phyloP scores from a whole-genome alignment of 2,113 vertebrate species.

The Lophura nycthemera region DNA sequence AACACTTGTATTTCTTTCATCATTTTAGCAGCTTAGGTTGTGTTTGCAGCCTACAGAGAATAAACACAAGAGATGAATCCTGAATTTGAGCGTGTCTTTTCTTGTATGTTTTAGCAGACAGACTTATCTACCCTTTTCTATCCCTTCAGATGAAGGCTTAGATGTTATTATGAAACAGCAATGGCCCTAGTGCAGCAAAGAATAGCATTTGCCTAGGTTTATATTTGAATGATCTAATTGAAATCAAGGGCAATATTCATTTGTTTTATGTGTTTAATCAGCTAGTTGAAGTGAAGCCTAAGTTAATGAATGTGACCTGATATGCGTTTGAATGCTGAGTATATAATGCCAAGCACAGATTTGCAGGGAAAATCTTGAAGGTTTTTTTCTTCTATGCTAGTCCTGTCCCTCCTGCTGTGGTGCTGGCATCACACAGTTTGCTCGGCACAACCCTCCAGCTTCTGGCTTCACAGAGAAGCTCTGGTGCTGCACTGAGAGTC shows the following conservation, averaged over 20 bases:
- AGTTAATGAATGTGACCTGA: constrained; percentile 57
- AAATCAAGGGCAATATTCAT: constrained; percentile 61
- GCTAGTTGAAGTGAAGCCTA: constrained; percentile 54
- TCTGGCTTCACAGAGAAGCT: not conserved
- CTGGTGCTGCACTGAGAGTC: not conserved
- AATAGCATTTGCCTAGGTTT: constrained; percentile 43
- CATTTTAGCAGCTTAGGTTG: not conserved
- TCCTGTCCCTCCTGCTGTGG: not conserved
- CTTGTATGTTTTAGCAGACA: not conserved
- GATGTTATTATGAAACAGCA: constrained; percentile 2
- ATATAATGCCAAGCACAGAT: constrained; percentile 19
- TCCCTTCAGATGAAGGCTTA: not conserved
- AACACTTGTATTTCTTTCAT: not conserved
- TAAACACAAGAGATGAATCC: not conserved
- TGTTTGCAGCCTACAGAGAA: not conserved
- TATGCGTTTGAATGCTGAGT: constrained; percentile 21
- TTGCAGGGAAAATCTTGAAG: not conserved
- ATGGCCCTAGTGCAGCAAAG: not conserved
- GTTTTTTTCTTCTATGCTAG: constrained; percentile 24
- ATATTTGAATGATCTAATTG: constrained; percentile 47
- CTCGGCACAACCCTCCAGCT: not conserved
- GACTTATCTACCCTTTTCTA: not conserved
- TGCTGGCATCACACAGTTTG: not conserved
- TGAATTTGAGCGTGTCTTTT: not conserved
- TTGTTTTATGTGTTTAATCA: constrained; percentile 61